phyloP scores from a whole-genome alignment of 53 echinoderm and acorn worm species.

The Actinopyga echinites region DNA sequence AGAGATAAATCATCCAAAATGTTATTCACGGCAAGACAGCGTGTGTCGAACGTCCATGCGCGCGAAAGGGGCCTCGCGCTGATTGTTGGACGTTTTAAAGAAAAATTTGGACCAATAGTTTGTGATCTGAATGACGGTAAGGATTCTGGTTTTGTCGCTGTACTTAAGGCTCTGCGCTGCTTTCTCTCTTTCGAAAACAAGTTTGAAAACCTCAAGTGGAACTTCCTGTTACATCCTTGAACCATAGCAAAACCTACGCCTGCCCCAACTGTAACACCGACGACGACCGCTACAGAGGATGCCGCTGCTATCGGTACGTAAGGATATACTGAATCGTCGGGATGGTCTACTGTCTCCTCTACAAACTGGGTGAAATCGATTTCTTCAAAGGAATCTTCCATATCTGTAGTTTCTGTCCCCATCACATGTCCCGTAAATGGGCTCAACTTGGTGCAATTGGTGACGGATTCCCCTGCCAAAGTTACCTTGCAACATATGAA shows the following conservation, averaged over 20 bases:
- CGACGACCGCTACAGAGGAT: not conserved
- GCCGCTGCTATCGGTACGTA: not conserved
- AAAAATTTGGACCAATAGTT: not conserved
- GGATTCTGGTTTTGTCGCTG: not conserved
- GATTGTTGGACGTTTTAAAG: not conserved
- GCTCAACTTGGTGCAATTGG: not conserved
- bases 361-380: not conserved
- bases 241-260: not conserved
- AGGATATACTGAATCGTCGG: not conserved
- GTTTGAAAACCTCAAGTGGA: not conserved
- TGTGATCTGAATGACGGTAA: not conserved
- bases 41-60: slow-evolving; percentile 20
- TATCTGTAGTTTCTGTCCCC: not conserved
- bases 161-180: not conserved
- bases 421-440: not conserved
- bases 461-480: not conserved
- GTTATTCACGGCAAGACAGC: not conserved
- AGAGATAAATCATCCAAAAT: slow-evolving; percentile 26
- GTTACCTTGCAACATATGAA: slow-evolving; percentile 7
- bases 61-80: slow-evolving; percentile 4
- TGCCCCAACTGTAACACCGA: not conserved
- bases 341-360: not conserved
- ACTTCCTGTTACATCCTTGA: too few relatives aligned
- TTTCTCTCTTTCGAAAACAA: not conserved
- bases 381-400: not conserved